These are phyloP conservation scores for Psylliodes chrysocephalus DNA, from an alignment of 2,888 invertebrate species.

Conservation along the genomic window DNA sequence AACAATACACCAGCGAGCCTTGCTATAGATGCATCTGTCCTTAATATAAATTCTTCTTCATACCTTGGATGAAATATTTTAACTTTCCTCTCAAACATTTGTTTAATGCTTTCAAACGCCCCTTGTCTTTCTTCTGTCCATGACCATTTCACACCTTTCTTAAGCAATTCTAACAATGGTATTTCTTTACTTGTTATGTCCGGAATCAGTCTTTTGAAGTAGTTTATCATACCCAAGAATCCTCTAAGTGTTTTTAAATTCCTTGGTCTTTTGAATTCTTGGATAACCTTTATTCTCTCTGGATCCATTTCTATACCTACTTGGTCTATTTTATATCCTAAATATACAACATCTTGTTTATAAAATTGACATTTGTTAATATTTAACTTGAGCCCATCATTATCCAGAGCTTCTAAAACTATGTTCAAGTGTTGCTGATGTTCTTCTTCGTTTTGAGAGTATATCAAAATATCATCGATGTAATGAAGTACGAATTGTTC, in stretches of 20 bases:
- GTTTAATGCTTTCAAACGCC: too few relatives aligned
- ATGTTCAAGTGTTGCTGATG: conserved; percentile 16
- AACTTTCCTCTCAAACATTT: too few relatives aligned
- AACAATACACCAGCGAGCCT: too few relatives aligned
- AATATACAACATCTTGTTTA: conserved; percentile 45
- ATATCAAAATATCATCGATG: conserved; percentile 37
- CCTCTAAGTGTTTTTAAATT: conserved; percentile 34
- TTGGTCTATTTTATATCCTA: conserved; percentile 47
- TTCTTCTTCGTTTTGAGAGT: conserved; percentile 19
- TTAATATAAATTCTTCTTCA: too few relatives aligned
- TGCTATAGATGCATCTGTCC: too few relatives aligned
- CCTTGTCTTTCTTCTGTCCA: too few relatives aligned
- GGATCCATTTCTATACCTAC: conserved; percentile 47
- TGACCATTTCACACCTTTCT: too few relatives aligned
- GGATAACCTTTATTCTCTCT: conserved; percentile 45
- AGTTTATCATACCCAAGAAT: too few relatives aligned
- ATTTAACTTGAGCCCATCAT: conserved; percentile 52
- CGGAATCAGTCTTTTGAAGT: too few relatives aligned
- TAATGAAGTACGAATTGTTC: conserved; percentile 49
- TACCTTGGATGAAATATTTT: too few relatives aligned
- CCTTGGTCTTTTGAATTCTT: conserved; percentile 46
- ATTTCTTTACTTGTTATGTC: too few relatives aligned
- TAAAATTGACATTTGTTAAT: conserved; percentile 52
- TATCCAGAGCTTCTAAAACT: conserved; percentile 43
- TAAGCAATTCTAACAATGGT: too few relatives aligned